Base-by-base conservation (phyloP, 1,140 invertebrate species). In the Drosophila pallidifrons region DNA sequence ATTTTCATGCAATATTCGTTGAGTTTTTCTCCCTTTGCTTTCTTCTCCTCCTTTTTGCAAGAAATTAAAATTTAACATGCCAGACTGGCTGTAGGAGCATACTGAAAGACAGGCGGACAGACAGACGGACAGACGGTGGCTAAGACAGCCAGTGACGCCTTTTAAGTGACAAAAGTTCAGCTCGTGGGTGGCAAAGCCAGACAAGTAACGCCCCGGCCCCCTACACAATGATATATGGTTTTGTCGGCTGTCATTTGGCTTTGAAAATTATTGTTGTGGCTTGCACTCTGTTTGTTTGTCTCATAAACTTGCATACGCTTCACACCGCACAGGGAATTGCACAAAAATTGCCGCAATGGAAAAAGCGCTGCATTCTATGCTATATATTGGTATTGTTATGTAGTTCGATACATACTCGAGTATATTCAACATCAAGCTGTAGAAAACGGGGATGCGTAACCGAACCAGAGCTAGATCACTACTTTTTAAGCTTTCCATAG, bases 201-300 rank as follows among this genome's bases (percentile, higher is more conserved):
- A 83, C 77, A 86, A 77, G 72, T 66, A 78, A 70, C 61, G 55
- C 32, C 71, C 60, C 16, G 70, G 66, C 74, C 82, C 74, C 82
- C 60, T 75, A 65, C 80, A 72, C 85, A 87, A 89, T 89, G 83
- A 87, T 87, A 89, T 87, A 87, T 87, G 80, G 77, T 81, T 87
- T 87, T 87, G 80, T 87, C 85, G 83, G 77, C 83, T 87, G 83
- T 87, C 85, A 89, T 88, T 87, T 88, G 83, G 80, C 82, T 87
- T 88, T 88, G 77, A 70, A 87, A 87, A 87, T 87, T 88, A 88
- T 87, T 88, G 73, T 88, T 88, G 83, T 80, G 80, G 82, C 80
- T 61, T 83, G 77, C 82, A 88, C 80, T 77, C 64, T 71, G 67
- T 74, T 78, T 69, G 79, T 75, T 70, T 77, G 65, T 45, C 64